Evolutionary conservation across 2,888 invertebrate genomes (phyloP), one percentile per base, ranked within the genome.

Genomic region (Calameuta pallipes): DNA sequence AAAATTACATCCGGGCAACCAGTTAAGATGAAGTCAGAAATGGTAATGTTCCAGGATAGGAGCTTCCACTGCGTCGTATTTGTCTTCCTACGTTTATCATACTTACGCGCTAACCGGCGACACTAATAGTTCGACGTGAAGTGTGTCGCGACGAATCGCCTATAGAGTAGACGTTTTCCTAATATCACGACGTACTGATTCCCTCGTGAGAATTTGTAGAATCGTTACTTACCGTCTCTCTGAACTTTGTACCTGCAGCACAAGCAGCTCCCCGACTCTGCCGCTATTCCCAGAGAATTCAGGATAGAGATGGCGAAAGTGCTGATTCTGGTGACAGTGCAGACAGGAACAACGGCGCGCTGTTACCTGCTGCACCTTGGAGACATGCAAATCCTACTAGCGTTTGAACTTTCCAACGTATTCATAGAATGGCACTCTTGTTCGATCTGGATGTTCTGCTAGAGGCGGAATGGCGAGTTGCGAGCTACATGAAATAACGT

Each of bases 101-200:
- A 87, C 85, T 84, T 83, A 73, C 85, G 84, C 82, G 84, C 84
- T 83, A 82, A 78, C 81, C 81, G 74, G 76, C 76, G 83, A 87
- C 87, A 87, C 87, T 86, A 87, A 88, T 87, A 84, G 84, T 86
- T 87, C 82, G 83, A 85, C 85, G 86, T 82, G 87, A 85, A 88
- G 86, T 86, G 87, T 85, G 85, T 86, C 82, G 83, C 85, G 83
- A 85, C 86, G 85, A 86, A 87, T 87, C 80, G 81, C 81, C 83
- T 82, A 82, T 56, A 56, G 56, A 9, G 23, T 23, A 56, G 56
- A 23, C 56, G 9, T 23, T 56, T 56, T 56, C 56, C 56, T 56
- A 56, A 56, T 56, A 2, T 23, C 9, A 56, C 56, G 56, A 9
- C 6, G 23, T 56, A 56, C 23, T 0, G 56, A 56, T 56, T 56